Base-by-base conservation (phyloP, 1,140 invertebrate genomes). In the Paracyclopina nana region DNA sequence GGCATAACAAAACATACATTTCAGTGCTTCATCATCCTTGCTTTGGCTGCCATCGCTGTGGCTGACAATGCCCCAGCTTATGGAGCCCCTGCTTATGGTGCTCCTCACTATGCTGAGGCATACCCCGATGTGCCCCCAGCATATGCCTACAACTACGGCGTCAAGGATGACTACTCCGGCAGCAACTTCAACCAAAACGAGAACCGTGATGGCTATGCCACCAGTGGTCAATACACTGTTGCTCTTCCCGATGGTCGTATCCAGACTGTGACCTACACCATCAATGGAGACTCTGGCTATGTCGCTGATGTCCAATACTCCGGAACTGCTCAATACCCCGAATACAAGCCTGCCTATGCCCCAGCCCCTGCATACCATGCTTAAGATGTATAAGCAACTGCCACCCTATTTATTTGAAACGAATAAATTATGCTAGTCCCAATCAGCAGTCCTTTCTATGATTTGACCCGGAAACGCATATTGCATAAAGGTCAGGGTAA, bases 261-360 rank as follows among this genome's bases (percentile, higher is more conserved):
- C 11, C 59, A 60, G 41, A 38, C 50, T 31, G 57, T 58, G 8
- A 46, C 52, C 3, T 58, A 58, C 56, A 54, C 52, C 22, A 56
- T 55, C 12, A 53, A 60, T 51, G 59, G 58, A 42, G 25, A 58
- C 25, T 56, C 55, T 25, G 61, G 57, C 8, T 59, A 56, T 46
- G 53, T 59, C 2, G 58, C 58, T 8, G 52, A 59, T 5, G 58
- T 59, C 18, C 52, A 54, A 30, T 60, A 60, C 57, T 44, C 56
- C 2, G 22, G 14, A 20, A 24, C n/a, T 12, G 14, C 45, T 18
- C 20, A 38, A 20, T 38, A 38, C 9, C n/a, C 14, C n/a, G n/a
- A n/a, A 2, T 38, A 38, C 34, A n/a, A 38, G 20, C 57, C 52
- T 26, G 38, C 45, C 14, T 18, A 40, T 31, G 28, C 22, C n/a